Evolutionary conservation across 2,113 vertebrate species (phyloP), one percentile per base, ranked within the genome.

Genomic region (Hemicordylus capensis): DNA sequence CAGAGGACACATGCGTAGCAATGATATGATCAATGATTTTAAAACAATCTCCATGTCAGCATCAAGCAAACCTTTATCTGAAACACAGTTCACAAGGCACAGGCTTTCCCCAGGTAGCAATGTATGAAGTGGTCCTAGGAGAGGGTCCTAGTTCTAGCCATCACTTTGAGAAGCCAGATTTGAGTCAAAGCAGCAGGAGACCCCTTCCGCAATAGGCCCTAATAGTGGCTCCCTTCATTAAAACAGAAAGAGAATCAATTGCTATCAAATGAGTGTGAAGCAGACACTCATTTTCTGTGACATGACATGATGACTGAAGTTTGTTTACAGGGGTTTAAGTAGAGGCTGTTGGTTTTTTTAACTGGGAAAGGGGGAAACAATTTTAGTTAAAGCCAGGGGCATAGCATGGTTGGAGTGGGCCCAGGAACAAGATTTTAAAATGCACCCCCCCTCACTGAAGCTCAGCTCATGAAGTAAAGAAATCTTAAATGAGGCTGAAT

Each of bases 161-260:
- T 77, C 81, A 70, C 48, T 34, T 7, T 0, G 69, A 87, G 88
- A 87, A 88, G 90, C 83, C 79, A 58, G 48, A 79, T 83, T 2
- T 92, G 85, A 92, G 85, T 89, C 86, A 90, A 76, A 88, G 89
- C 31, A 0, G 82, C 87, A 87, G 88, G 81, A 87, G 77, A 39
- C 66, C 73, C 83, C 44, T 78, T 66, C 80, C 66, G 81, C 86
- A 61, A 67, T 59, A 58, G 80, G 79, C 86, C 51, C 85, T 86
- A 85, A 75, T 0, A 76, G 89, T 87, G 86, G 80, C 81, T 90
- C 84, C 90, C 84, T 85, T 92, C 90, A 84, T 89, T 91, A 90
- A 84, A 88, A 88, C 83, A 90, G 34, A n/a, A 72, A 67, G 66
- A 24, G 37, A 61, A 91, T 91, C 89, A 63, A 75, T 88, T 87